Percentiles rank a stretch among this genome's conserved stretches.
These are phyloP conservation scores for Fragum whitleyi DNA, from an alignment of 2,888 invertebrate species.

Conservation along the genomic window DNA sequence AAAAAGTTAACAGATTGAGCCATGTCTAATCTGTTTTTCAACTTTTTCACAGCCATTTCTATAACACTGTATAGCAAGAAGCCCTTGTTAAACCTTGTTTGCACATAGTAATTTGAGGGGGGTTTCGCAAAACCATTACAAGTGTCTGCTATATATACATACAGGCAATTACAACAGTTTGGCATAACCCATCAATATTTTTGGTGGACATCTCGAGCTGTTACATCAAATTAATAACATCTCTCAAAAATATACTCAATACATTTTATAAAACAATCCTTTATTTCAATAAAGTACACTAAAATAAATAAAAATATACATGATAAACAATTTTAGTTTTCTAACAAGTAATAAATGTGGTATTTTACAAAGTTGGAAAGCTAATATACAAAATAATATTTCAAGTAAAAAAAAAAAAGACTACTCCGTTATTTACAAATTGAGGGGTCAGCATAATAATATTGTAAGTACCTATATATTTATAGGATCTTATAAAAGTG, in stretches of 20 bases:
- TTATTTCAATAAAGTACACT: slow-evolving; percentile 39
- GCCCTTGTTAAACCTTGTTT: no score
- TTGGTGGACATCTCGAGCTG: neutral
- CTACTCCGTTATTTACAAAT: neutral
- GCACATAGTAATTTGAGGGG: no score
- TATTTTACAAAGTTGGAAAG: slow-evolving; percentile 16
- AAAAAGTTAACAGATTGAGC: no score
- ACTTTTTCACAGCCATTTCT: no score
- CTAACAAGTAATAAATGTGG: slow-evolving; percentile 9
- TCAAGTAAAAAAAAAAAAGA: neutral
- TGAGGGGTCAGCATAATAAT: no score
- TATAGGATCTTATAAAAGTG: no score
- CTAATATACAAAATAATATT: slow-evolving; percentile 15
- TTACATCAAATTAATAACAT: slow-evolving; percentile 1
- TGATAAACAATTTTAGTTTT: slow-evolving; percentile 14
- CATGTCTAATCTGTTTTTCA: no score
- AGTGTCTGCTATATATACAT: no score
- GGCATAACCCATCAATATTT: neutral
- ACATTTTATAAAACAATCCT: slow-evolving; percentile 50
- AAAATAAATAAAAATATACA: slow-evolving; percentile 23
- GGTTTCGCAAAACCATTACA: no score
- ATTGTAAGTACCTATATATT: no score
- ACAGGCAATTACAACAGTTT: no score
- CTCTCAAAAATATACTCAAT: slow-evolving; percentile 13
- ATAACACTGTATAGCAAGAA: no score